Percentiles rank a stretch among this genome's conserved stretches.
phyloP scores from a whole-genome alignment of 2,113 vertebrate species.

The Tragelaphus imberbis region DNA sequence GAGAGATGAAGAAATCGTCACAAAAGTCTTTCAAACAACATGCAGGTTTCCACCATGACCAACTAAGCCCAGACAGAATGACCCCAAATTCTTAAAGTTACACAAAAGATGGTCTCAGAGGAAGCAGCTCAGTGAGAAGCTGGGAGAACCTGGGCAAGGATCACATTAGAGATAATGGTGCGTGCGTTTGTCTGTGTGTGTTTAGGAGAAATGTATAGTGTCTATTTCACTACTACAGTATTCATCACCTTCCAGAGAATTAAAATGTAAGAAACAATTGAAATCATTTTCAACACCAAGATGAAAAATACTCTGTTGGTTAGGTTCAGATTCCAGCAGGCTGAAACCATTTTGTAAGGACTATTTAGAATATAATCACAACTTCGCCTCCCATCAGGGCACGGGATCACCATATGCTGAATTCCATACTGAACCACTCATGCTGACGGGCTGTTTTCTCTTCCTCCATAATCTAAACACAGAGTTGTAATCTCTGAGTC shows the following conservation, averaged over 20 bases:
- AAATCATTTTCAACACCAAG: not conserved
- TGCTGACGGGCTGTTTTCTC: accelerated
- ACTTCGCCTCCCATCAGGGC: accelerated
- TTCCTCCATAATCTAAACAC: not conserved
- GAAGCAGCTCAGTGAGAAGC: not conserved
- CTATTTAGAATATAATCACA: not conserved
- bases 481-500: not conserved
- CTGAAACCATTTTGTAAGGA: not conserved
- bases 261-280: not conserved
- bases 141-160: not conserved
- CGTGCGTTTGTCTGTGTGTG: not conserved
- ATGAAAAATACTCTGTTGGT: not conserved
- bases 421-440: too few species aligned
- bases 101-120: not conserved
- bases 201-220: not conserved
- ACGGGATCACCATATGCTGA: not conserved
- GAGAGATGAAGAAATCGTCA: not conserved
- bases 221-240: not conserved
- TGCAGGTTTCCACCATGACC: not conserved
- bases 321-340: not conserved
- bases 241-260: not conserved
- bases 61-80: not conserved
- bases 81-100: not conserved
- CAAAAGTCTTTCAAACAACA: not conserved
- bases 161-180: not conserved